These are phyloP conservation scores for Aphidius ervi DNA, from an alignment of 1,140 invertebrate species.

Conservation along the genomic window DNA sequence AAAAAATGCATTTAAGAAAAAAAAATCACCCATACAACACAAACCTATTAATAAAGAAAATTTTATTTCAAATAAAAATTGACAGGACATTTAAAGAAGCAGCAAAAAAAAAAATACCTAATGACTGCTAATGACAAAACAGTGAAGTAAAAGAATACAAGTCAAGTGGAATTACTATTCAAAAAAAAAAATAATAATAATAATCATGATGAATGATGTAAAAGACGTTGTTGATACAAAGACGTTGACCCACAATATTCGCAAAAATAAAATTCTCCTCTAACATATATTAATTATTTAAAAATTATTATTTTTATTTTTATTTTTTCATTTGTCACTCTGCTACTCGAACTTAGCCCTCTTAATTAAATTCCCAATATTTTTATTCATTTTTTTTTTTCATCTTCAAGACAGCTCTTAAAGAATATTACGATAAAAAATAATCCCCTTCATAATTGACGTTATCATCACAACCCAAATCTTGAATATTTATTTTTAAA, in stretches of 20 bases:
- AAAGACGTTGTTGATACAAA: slow-evolving; percentile 13
- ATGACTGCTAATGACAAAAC: too few species aligned
- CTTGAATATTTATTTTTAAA: too few species aligned
- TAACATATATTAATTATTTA: too few species aligned
- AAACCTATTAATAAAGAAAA: too few species aligned
- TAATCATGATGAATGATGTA: background rate
- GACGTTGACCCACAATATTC: slow-evolving; percentile 17
- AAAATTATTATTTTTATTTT: background rate
- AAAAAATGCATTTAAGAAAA: slow-evolving; percentile 19
- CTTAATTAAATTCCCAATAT: slow-evolving; percentile 23
- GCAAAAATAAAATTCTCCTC: too few species aligned
- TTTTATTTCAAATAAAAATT: too few species aligned
- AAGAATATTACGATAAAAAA: slow-evolving; percentile 12
- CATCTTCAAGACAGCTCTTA: background rate
- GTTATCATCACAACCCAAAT: too few species aligned
- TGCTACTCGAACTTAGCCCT: slow-evolving; percentile 25
- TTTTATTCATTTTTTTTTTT: background rate
- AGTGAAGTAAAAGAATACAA: too few species aligned
- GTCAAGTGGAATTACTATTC: too few species aligned
- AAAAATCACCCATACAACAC: background rate
- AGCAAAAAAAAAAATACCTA: too few species aligned
- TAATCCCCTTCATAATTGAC: too few species aligned
- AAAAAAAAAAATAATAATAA: background rate
- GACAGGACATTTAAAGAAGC: too few species aligned
- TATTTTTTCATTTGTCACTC: background rate